These are phyloP conservation scores for Nezara viridula DNA, from an alignment of 2,888 invertebrate species.

Conservation along the genomic window DNA sequence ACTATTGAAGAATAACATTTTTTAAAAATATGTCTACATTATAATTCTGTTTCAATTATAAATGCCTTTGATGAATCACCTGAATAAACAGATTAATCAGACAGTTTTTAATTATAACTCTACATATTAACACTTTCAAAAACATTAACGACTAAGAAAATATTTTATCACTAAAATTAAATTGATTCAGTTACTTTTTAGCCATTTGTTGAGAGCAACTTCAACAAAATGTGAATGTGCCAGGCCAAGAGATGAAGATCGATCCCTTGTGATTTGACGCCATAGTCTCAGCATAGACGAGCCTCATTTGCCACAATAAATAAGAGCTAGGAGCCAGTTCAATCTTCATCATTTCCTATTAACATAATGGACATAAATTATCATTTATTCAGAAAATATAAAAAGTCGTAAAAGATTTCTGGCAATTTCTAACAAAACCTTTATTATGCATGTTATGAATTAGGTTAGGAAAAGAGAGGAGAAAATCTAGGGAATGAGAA, in stretches of 20 bases:
- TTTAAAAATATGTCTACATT: too few relatives aligned
- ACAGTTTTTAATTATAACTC: too few relatives aligned
- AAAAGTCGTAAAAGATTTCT: not conserved
- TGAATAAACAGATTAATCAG: too few relatives aligned
- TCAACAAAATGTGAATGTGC: slow-evolving; percentile 47
- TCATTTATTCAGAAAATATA: not conserved
- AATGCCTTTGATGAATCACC: too few relatives aligned
- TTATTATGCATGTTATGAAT: too few relatives aligned
- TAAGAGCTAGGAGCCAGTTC: slow-evolving; percentile 72
- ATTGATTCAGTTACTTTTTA: slow-evolving; percentile 49
- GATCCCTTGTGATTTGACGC: not conserved
- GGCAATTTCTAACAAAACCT: too few relatives aligned
- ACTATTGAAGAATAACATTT: too few relatives aligned
- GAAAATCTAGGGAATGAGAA: too few relatives aligned
- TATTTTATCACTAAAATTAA: not conserved
- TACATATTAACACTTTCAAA: too few relatives aligned
- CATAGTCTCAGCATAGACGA: slow-evolving; percentile 71
- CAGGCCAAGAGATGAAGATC: slow-evolving; percentile 38
- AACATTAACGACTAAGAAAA: not conserved
- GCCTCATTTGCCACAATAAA: slow-evolving; percentile 83
- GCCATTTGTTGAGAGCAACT: slow-evolving; percentile 50
- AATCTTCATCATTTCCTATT: slow-evolving; percentile 74
- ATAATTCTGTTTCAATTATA: too few relatives aligned
- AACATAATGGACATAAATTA: not conserved
- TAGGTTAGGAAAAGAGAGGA: too few relatives aligned